phyloP scores from a whole-genome alignment of 2,888 invertebrate genomes.

The Lamellibrachia columna region DNA sequence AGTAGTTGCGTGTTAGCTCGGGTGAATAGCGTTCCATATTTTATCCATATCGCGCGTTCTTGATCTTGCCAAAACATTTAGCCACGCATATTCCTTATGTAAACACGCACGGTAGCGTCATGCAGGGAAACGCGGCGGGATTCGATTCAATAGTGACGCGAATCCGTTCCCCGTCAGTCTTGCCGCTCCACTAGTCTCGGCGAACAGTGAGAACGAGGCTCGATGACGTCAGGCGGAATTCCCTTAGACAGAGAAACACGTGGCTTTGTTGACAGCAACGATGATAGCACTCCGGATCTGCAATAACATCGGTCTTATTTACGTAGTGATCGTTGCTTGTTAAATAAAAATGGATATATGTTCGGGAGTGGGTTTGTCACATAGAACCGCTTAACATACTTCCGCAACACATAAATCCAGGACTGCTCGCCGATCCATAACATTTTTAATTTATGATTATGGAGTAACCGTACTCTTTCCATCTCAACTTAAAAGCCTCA shows the following conservation, averaged over 20 bases:
- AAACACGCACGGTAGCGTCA: neutral
- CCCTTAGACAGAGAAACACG: neutral
- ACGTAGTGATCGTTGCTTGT: too few species aligned
- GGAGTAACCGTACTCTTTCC: too few species aligned
- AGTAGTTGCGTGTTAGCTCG: neutral
- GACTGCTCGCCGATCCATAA: too few species aligned
- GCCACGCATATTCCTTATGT: neutral
- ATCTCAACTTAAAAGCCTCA: too few species aligned
- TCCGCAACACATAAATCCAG: too few species aligned
- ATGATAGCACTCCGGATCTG: neutral
- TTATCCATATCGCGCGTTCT: neutral
- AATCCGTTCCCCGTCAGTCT: neutral
- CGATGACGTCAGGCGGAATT: neutral
- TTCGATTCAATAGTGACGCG: neutral
- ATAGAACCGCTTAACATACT: too few species aligned
- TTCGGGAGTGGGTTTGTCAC: too few species aligned
- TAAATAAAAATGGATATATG: too few species aligned
- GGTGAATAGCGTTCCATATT: neutral
- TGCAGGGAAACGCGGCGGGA: neutral
- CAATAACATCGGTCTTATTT: too few species aligned
- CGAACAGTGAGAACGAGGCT: neutral
- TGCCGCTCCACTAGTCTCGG: neutral
- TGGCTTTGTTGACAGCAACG: conserved; percentile 3
- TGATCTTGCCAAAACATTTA: neutral
- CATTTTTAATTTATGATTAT: too few species aligned